Evolutionary conservation across 2,888 invertebrate genomes (phyloP).

Genomic region (Drosophila sordidapex): DNA sequence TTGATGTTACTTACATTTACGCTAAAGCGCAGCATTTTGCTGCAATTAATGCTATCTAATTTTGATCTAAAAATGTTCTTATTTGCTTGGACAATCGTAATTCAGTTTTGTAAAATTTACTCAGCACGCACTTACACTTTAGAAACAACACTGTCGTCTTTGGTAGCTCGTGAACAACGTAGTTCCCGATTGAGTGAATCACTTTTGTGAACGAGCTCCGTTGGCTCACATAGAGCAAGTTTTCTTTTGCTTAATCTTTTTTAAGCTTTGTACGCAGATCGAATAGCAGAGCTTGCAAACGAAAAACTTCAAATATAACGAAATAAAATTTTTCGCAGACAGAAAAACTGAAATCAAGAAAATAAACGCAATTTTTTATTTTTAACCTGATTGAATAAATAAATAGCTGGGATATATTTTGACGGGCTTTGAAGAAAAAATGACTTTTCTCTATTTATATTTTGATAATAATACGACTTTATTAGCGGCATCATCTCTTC

Average conservation of each 20-base stretch:
- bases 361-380: background rate
- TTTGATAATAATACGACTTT: background rate
- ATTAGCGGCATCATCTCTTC: background rate
- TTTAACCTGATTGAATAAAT: background rate
- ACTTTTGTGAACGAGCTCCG: constrained; percentile 5
- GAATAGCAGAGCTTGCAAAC: background rate
- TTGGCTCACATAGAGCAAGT: constrained; percentile 11
- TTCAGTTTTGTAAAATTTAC: constrained; percentile 58
- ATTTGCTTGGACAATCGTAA: constrained; percentile 57
- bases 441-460: background rate
- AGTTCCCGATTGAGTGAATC: constrained; percentile 18
- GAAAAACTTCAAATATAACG: background rate
- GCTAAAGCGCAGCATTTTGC: constrained; percentile 41
- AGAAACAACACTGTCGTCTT: constrained; percentile 52
- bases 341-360: background rate
- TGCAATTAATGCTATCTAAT: constrained; percentile 48
- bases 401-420: background rate
- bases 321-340: background rate
- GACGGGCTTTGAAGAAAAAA: background rate
- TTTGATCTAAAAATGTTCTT: constrained; percentile 53
- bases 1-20: constrained; percentile 42
- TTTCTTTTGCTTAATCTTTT: constrained; percentile 4
- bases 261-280: background rate
- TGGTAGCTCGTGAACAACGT: constrained; percentile 18
- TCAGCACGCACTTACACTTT: constrained; percentile 56